phyloP scores from a whole-genome alignment of 2,888 invertebrate species.

The Aromia moschata region DNA sequence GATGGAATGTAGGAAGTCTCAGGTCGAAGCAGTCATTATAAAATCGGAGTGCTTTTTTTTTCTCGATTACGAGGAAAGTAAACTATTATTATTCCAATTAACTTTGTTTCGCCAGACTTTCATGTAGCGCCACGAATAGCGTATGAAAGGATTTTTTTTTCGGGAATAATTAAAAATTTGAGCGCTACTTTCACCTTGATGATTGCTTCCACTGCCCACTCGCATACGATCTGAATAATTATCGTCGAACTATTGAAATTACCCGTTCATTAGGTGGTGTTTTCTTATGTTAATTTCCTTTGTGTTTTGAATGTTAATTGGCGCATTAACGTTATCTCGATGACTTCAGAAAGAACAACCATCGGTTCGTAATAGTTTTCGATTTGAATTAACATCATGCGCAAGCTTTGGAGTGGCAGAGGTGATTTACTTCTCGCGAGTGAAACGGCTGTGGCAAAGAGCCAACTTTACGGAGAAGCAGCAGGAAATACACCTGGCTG shows the following conservation, averaged over 20 bases:
- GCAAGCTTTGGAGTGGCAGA: constrained; percentile 6
- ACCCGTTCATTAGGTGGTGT: constrained; percentile 11
- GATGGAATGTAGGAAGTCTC: constrained; percentile 56
- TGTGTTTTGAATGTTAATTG: constrained; percentile 16
- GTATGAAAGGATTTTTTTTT: constrained; percentile 29
- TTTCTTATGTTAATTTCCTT: constrained; percentile 15
- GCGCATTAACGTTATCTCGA: constrained; percentile 7
- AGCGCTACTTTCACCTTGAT: constrained; percentile 34
- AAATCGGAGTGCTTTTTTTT: constrained; percentile 37
- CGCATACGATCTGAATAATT: neutral
- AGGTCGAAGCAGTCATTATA: constrained; percentile 29
- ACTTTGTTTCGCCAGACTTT: constrained; percentile 30
- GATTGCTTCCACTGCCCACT: constrained; percentile 16
- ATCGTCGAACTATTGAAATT: constrained; percentile 1
- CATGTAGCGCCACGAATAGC: constrained; percentile 37
- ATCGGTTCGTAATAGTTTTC: constrained; percentile 1
- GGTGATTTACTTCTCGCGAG: constrained; percentile 8
- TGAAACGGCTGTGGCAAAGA: constrained; percentile 4
- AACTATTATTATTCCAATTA: constrained; percentile 48
- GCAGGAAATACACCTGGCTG: too few relatives aligned
- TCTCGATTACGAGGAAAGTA: constrained; percentile 34
- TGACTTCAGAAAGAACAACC: neutral
- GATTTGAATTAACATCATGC: constrained; percentile 8
- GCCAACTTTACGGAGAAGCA: constrained; percentile 8
- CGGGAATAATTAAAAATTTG: constrained; percentile 28